Conservation (phyloP, 2,888 invertebrate genomes). For the Drosophila putrida region DNA sequence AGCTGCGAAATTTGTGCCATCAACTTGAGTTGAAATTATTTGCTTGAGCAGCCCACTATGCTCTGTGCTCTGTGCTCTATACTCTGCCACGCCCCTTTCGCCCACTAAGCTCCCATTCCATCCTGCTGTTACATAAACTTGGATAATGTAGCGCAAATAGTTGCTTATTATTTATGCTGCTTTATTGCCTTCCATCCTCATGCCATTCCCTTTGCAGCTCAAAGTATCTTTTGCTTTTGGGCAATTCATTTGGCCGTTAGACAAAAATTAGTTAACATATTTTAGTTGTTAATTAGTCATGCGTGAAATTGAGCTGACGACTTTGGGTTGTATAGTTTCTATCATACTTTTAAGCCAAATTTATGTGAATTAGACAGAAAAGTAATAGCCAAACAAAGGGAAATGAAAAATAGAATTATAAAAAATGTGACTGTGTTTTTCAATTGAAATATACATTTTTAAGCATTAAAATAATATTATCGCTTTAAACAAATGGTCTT, state of each 20-base stretch:
- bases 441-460: not conserved
- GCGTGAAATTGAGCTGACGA: constrained; percentile 73
- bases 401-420: not conserved
- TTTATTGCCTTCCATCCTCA: constrained; percentile 51
- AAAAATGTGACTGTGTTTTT: not conserved
- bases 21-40: constrained; percentile 78
- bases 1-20: constrained; percentile 69
- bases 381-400: not conserved
- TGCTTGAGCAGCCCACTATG: constrained; percentile 49
- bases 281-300: constrained; percentile 77
- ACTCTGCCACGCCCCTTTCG: not conserved
- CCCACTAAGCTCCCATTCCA: constrained; percentile 9
- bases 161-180: constrained; percentile 80
- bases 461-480: not conserved
- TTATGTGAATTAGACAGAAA: constrained; percentile 1
- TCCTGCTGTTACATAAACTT: constrained; percentile 71
- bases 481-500: not conserved
- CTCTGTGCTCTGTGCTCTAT: not conserved
- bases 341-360: constrained; percentile 40
- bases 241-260: constrained; percentile 65
- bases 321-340: constrained; percentile 16
- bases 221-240: constrained; percentile 56
- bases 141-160: constrained; percentile 81
- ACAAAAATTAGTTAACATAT: constrained; percentile 77
- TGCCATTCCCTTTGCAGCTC: constrained; percentile 1